Conservation (phyloP, 1,140 invertebrate species). For the Trichonephila clavipes region DNA sequence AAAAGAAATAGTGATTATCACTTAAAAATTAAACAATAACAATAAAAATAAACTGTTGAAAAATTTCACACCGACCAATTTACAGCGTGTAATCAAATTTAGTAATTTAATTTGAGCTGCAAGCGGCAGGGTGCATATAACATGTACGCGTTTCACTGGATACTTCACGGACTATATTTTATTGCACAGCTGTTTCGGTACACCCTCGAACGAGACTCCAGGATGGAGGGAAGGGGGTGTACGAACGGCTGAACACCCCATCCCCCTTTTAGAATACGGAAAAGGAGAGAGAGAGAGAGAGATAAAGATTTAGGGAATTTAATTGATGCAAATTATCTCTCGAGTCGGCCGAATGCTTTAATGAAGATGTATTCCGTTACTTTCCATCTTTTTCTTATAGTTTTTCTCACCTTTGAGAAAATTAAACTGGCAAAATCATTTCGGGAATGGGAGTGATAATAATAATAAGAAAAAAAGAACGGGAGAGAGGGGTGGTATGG, state of each 20-base stretch:
- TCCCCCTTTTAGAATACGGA: too few species aligned
- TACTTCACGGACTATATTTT: conserved; percentile 33
- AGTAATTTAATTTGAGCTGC: conserved; percentile 68
- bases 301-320: conserved; percentile 61
- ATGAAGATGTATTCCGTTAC: conserved; percentile 75
- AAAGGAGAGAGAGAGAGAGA: not conserved
- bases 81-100: conserved; percentile 62
- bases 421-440: conserved; percentile 66
- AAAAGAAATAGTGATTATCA: conserved; percentile 27
- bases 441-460: conserved; percentile 4
- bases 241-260: too few species aligned
- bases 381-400: not conserved
- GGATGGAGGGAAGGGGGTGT: not conserved
- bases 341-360: conserved; percentile 56
- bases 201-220: not conserved
- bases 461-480: conserved; percentile 21
- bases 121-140: not conserved
- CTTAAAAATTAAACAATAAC: conserved; percentile 36
- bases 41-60: not conserved
- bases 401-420: conserved; percentile 67
- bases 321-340: conserved; percentile 76
- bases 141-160: conserved; percentile 28
- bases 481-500: not conserved
- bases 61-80: conserved; percentile 54
- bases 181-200: conserved; percentile 65